Evolutionary conservation across 1,140 invertebrate genomes (phyloP), one percentile per base, ranked within the genome.

Genomic region (Pogonomyrmex californicus): DNA sequence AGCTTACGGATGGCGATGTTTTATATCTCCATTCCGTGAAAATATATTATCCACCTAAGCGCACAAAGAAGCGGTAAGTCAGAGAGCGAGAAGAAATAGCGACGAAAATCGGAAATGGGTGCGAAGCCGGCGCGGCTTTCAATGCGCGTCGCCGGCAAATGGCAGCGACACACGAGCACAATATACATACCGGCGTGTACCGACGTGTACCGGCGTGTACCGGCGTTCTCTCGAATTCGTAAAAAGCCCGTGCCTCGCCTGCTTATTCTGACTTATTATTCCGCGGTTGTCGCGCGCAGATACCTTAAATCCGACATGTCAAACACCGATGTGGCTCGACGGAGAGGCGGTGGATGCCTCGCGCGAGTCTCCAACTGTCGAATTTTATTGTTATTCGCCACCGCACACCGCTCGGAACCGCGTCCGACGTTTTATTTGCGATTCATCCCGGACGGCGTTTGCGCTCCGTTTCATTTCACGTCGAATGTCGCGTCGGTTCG

Each of bases 271-370:
- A 60, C 60, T 91, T 91, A 86, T 91, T 89, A 91, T 91, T 88
- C 90, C 60, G 79, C 70, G 63, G 63, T 54, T 89, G 90, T 91
- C 85, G 87, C 54, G 23, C 33, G 23, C 76, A 86, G 85, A 90
- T 91, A 89, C 90, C 87, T 91, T 87, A 91, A 91, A 91, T 91
- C 89, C 86, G 85, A 78, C 79, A 87, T 87, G 85, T 89, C 90
- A 87, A 91, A 91, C 81, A 82, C 66, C 87, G 56, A 68, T 77
- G 65, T 78, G 41, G 68, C 83, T 10, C 83, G 58, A 70, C 49
- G 86, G 82, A 75, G 54, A 44, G n/a, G 30, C 23, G 23, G 9
- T 17, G 10, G 30, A 41, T 60, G 79, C 73, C 65, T 82, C 44
- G 63, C 30, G 49, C 65, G 49, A 71, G 78, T 82, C 60, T 82